Base-by-base conservation (phyloP, 1,140 invertebrate genomes). In the Archegozetes longisetosus region DNA sequence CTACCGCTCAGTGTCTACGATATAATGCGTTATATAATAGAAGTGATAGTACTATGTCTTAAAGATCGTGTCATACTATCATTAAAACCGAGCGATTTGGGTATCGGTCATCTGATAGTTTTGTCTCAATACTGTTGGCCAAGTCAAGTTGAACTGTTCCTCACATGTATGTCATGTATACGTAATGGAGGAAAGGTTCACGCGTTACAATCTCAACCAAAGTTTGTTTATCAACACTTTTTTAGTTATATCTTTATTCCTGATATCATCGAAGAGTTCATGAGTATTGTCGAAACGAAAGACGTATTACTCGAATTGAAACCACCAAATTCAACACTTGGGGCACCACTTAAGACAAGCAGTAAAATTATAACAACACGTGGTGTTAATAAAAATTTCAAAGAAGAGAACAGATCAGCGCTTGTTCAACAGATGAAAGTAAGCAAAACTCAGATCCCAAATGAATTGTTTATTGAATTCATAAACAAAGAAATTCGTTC, bases 181-280 rank as follows among this genome's bases (percentile, higher is more conserved):
- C 32, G 32, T 9, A 40, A 40, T 40, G 32, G 32, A 9, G 6
- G 6, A 6, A 6, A 40, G 17, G 6, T 17, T 6, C 17, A 6
- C 6, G 6, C 32, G 17, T 40, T 52, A 32, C 53, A 58, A 12
- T 62, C 63, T 2, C 55, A 49, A 13, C 58, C 66, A 27, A 57
- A 64, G 24, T 27, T 48, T 46, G 65, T 66, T n/a, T 68, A 66
- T 60, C 58, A 29, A 2, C 53, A 55, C 24, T 64, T 64, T n/a
- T 20, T 46, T 2, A 54, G 26, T 1, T 64, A 72, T 40, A 49
- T 48, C 14, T 69, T 85, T 2, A 73, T 74, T 2, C 86, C 84
- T 63, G 20, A 75, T 75, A 0, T 72, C 80, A 12, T 80, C 78
- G 48, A 66, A 73, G 53, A 25, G 23, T 60, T 32, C 17, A 60